These are phyloP conservation scores for Geococcyx californianus DNA, from an alignment of 2,113 vertebrate genomes.

Conservation along the genomic window DNA sequence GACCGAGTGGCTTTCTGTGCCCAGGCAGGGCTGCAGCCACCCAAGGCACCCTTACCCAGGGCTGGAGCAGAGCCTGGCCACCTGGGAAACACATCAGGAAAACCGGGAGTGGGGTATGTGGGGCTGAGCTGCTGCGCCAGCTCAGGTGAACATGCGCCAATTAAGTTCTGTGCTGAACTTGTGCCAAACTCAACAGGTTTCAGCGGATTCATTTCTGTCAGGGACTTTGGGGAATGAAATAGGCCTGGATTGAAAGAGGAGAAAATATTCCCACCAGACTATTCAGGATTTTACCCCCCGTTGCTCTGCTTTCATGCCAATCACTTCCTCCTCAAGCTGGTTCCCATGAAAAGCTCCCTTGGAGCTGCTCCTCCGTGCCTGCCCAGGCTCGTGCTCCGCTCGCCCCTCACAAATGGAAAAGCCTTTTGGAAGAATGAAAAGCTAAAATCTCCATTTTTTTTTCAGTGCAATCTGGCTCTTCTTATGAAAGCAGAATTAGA, in stretches of 20 bases:
- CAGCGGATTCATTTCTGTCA: background rate
- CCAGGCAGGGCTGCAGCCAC: no score
- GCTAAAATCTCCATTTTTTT: background rate
- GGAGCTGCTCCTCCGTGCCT: background rate
- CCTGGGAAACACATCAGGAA: no score
- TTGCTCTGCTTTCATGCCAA: background rate
- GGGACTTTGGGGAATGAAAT: background rate
- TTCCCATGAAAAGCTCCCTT: background rate
- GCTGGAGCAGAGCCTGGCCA: no score
- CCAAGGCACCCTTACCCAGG: no score
- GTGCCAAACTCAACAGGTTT: background rate
- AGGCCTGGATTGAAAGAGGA: background rate
- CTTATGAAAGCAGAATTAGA: background rate
- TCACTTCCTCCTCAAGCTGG: rapidly evolving
- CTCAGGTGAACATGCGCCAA: no score
- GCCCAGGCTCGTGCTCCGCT: background rate
- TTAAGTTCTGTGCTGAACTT: no score
- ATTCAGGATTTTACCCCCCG: background rate
- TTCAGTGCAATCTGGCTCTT: background rate
- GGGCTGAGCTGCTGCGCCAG: no score
- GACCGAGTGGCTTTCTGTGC: no score
- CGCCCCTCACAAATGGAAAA: background rate
- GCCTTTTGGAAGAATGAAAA: background rate
- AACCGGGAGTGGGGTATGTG: no score
- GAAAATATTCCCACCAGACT: background rate